Percentiles rank a stretch among this genome's conserved stretches.
phyloP scores from a whole-genome alignment of 2,113 vertebrate genomes.

The Philantomba maxwellii region DNA sequence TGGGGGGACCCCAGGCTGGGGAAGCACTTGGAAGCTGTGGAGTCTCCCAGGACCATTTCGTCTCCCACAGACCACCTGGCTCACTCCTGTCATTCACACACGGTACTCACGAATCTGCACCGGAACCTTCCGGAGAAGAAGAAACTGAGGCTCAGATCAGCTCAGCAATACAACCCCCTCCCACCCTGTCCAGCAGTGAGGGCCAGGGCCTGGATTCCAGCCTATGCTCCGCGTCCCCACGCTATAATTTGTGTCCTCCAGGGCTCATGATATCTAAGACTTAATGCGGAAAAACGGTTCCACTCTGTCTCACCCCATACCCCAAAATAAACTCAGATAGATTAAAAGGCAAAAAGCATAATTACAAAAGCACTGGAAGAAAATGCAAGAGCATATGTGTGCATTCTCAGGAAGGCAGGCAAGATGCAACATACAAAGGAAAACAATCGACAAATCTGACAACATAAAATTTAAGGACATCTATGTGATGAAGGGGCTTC shows the following conservation, averaged over 20 bases:
- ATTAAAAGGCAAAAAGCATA: conserved; percentile 15
- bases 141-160: not conserved
- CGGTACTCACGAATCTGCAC: too few relatives aligned
- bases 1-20: not conserved
- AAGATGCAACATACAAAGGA: not conserved
- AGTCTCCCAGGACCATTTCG: fast-evolving
- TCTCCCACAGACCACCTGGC: not conserved
- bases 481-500: not conserved
- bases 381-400: not conserved
- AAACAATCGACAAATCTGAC: not conserved
- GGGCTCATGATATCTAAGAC: conserved; percentile 18
- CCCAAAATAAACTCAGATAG: conserved; percentile 47
- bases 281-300: conserved; percentile 51
- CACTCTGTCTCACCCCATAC: conserved; percentile 51
- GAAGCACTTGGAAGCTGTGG: not conserved
- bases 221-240: not conserved
- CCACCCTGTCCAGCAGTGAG: too few relatives aligned
- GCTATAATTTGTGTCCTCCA: conserved; percentile 48
- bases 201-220: not conserved
- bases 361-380: conserved; percentile 4
- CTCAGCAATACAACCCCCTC: not conserved
- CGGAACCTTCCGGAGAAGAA: not conserved
- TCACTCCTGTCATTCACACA: not conserved
- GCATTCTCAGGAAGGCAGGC: not conserved
- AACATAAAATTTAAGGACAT: not conserved